Base-by-base conservation (phyloP, 2,113 vertebrate genomes). In the Lota lota region DNA sequence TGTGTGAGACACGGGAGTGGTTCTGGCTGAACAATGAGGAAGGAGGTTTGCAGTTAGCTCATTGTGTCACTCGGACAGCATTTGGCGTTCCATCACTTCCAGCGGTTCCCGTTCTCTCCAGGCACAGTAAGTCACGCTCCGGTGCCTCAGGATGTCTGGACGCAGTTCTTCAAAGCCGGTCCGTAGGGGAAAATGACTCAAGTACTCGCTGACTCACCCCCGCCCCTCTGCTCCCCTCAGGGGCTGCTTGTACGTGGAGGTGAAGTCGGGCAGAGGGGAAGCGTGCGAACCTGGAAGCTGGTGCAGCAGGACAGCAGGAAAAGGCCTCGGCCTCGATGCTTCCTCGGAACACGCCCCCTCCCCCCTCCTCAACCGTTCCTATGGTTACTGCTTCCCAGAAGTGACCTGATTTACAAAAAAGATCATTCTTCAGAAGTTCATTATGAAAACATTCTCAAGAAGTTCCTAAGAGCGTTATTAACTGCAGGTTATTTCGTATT, bases 171-270 rank as follows among this genome's bases (percentile, higher is more conserved):
- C 84, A 86, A 68, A 33, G n/a, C 57, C 67, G 66, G 28, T 33
- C 7, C 28, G 28, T 3, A 7, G 3, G 28, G 28, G 28, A 33
- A 33, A 7, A 33, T 85, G 81, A 84, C 73, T 83, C 85, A 79
- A 63, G 47, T 68, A 51, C 73, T 3, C 54, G 77, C 81, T 88
- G 89, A 90, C 61, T 88, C 85, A 89, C 77, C 67, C 53, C 51
- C 53, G 28, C 28, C 28, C 28, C 28, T 7, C 28, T 7, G 3
- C 28, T 33, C 28, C 28, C 7, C 28, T 33, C 28, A 3, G 7
- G 28, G 28, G 3, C 28, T 33, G 28, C 28, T 33, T 33, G 28
- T 3, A 33, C 28, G 54, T 58, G 66, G 67, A 81, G 82, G 85
- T 33, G 28, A 89, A 85, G 74, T 64, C 65, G 24, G 77, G 76